A percentile compares a stretch with the other conserved stretches of the same genome.
phyloP scores from a whole-genome alignment of 2,113 vertebrate genomes.

The Saguinus imperator region DNA sequence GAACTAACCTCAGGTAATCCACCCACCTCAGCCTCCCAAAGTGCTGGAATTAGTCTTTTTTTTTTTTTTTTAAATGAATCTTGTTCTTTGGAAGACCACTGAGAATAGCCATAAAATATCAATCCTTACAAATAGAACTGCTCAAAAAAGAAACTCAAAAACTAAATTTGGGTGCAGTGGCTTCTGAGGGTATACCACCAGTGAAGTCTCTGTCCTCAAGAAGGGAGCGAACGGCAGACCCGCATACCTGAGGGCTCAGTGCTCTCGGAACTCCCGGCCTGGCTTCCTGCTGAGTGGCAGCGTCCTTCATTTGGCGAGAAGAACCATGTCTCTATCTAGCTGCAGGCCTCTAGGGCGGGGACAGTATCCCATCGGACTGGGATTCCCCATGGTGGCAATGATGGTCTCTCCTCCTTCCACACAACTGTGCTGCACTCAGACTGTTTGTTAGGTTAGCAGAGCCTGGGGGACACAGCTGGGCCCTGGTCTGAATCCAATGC shows the following conservation, averaged over 20 bases:
- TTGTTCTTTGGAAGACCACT: background rate
- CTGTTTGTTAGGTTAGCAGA: background rate
- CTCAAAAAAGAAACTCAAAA: background rate
- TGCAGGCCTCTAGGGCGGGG: background rate
- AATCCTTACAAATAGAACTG: background rate
- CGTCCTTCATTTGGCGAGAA: background rate
- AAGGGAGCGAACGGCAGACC: background rate
- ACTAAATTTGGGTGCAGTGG: background rate
- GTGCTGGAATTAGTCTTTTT: too few relatives aligned
- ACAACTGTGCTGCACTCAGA: background rate
- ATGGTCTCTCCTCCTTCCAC: background rate
- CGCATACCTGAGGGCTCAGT: background rate
- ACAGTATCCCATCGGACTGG: background rate
- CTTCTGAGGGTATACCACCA: background rate
- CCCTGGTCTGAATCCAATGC: background rate
- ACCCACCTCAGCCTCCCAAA: too few relatives aligned
- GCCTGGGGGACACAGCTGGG: background rate
- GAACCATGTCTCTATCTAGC: background rate
- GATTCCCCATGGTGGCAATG: background rate
- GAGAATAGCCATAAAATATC: background rate
- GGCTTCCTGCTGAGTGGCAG: background rate
- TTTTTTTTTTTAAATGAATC: background rate
- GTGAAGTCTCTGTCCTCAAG: background rate
- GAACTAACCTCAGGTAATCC: too few relatives aligned
- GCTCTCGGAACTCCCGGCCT: background rate